phyloP scores from a whole-genome alignment of 1,140 invertebrate species.

The Temnothorax longispinosus region DNA sequence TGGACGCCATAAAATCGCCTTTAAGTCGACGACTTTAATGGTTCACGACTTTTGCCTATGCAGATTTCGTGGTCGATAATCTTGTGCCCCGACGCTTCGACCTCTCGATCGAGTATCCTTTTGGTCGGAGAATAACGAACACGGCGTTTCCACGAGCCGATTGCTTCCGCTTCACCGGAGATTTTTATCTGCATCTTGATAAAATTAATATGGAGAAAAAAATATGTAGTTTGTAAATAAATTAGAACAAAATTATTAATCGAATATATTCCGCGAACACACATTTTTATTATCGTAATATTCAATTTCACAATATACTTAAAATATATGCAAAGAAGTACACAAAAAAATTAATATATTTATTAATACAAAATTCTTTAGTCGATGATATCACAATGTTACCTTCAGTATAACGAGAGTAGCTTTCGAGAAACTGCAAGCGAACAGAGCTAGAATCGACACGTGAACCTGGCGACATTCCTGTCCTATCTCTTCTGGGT shows the following conservation, averaged over 20 bases:
- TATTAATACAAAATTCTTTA: background rate
- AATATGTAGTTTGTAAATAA: background rate
- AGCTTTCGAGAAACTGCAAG: conserved; percentile 36
- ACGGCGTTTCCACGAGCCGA: conserved; percentile 37
- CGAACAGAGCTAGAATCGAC: conserved; percentile 31
- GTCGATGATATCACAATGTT: background rate
- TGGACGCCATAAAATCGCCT: conserved; percentile 78
- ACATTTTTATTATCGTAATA: background rate
- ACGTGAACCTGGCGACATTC: conserved; percentile 61
- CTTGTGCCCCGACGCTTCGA: conserved; percentile 73
- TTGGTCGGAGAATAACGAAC: conserved; percentile 28
- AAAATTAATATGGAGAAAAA: conserved; percentile 42
- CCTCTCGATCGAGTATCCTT: conserved; percentile 72
- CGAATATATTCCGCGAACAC: background rate
- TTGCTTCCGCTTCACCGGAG: conserved; percentile 39
- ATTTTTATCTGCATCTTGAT: conserved; percentile 29
- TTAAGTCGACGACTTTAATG: conserved; percentile 80
- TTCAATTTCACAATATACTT: background rate
- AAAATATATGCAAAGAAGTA: background rate
- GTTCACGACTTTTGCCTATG: conserved; percentile 82
- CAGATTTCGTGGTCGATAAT: conserved; percentile 83
- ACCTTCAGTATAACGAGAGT: conserved; percentile 49
- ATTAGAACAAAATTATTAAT: background rate
- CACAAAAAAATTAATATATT: background rate
- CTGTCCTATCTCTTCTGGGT: conserved; percentile 66